Evolutionary conservation across 2,797 vertebrate species (phyloP).

Genomic region (Pangasius djambal): DNA sequence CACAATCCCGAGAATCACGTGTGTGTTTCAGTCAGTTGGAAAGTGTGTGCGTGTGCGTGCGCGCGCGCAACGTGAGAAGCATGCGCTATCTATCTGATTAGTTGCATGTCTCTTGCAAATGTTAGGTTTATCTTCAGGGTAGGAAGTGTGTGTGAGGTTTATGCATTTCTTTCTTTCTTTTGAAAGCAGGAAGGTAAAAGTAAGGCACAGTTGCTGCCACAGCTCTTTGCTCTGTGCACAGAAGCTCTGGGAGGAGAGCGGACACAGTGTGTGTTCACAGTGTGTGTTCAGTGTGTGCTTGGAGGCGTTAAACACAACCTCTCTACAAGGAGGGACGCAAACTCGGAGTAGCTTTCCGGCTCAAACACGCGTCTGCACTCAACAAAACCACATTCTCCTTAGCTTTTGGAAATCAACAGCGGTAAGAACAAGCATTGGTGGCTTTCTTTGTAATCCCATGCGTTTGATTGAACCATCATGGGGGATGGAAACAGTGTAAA

Average conservation of each 20-base stretch:
- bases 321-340: slow-evolving; percentile 52
- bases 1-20: not conserved
- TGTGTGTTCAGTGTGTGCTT: slow-evolving; percentile 66
- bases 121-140: not conserved
- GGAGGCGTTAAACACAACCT: slow-evolving; percentile 73
- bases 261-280: not conserved
- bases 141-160: not conserved
- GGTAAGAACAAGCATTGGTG: slow-evolving; percentile 68
- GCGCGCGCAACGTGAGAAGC: not conserved
- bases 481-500: slow-evolving; percentile 57
- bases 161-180: too few species aligned
- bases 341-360: slow-evolving; percentile 51
- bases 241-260: not conserved
- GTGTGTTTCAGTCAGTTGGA: not conserved
- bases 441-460: not conserved
- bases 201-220: not conserved
- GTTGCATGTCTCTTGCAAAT: not conserved
- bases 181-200: too few species aligned
- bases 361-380: slow-evolving; percentile 49
- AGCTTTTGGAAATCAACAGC: slow-evolving; percentile 33
- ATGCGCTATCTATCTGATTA: too few species aligned
- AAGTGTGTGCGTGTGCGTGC: slow-evolving; percentile 3
- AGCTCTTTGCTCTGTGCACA: not conserved
- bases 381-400: slow-evolving; percentile 22
- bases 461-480: slow-evolving; percentile 1